Conservation (phyloP, 1,140 invertebrate genomes). For the Drosophila pandora region DNA sequence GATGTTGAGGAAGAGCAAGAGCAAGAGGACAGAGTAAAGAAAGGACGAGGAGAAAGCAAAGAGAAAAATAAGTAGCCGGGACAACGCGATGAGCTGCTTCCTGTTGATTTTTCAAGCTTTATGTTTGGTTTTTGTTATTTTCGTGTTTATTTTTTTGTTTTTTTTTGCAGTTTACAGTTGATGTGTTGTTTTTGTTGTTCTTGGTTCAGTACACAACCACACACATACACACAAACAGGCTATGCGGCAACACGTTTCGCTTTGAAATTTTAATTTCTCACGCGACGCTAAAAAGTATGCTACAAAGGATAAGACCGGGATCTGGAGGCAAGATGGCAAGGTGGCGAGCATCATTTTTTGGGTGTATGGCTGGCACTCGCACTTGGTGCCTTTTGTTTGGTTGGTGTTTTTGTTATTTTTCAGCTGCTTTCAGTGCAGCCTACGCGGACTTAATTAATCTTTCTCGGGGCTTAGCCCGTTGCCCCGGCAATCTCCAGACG, state of each 20-base stretch:
- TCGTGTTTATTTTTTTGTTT: constrained; percentile 18
- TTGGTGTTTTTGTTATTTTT: constrained; percentile 24
- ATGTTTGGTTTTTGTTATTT: constrained; percentile 57
- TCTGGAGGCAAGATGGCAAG: constrained; percentile 3
- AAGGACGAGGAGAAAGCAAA: constrained; percentile 7
- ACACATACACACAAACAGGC: constrained; percentile 25
- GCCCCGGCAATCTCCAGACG: constrained; percentile 49
- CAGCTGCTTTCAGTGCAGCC: constrained; percentile 27
- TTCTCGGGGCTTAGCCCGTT: constrained; percentile 72
- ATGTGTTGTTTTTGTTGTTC: constrained; percentile 45
- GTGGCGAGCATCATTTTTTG: constrained; percentile 9
- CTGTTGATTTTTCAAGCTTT: constrained; percentile 73
- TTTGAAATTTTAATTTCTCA: constrained; percentile 80
- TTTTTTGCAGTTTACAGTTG: constrained; percentile 23
- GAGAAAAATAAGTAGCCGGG: background rate
- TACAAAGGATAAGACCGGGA: constrained; percentile 43
- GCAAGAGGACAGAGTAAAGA: constrained; percentile 8
- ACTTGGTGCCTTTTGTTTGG: constrained; percentile 7
- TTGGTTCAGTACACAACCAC: constrained; percentile 41
- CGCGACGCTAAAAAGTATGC: constrained; percentile 71
- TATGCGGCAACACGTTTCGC: constrained; percentile 61
- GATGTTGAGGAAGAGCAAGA: background rate
- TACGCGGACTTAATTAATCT: constrained; percentile 77
- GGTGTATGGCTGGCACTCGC: background rate
- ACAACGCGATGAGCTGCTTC: constrained; percentile 39